phyloP scores from a whole-genome alignment of 1,140 invertebrate species.

The Caerostris extrusa region DNA sequence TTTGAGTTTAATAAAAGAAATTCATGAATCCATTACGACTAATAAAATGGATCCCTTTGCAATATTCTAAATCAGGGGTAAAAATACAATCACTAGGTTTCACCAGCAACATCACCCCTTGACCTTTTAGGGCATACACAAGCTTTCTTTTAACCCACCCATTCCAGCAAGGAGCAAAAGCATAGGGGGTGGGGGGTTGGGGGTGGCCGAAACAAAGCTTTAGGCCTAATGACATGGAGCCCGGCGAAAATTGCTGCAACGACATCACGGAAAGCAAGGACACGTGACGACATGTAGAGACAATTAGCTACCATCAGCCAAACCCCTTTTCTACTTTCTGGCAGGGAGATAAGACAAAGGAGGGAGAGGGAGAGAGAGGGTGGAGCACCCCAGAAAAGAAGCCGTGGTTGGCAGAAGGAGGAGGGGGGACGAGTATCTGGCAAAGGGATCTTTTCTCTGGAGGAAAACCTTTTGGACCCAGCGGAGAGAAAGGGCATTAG shows the following conservation, averaged over 20 bases:
- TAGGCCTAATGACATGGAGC: slow-evolving; percentile 52
- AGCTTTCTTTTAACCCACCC: neutral
- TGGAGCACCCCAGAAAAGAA: neutral
- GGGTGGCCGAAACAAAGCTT: slow-evolving; percentile 26
- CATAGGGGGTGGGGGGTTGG: neutral
- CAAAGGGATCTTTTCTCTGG: slow-evolving; percentile 18
- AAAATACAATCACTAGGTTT: neutral
- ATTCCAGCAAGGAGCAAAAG: slow-evolving; percentile 12
- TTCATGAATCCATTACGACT: too few relatives aligned
- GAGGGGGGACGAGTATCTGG: neutral
- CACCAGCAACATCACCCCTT: neutral
- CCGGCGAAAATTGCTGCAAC: slow-evolving; percentile 18
- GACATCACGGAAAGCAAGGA: neutral
- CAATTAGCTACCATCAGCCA: slow-evolving; percentile 68
- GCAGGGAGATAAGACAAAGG: slow-evolving; percentile 47
- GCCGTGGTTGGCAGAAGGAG: neutral
- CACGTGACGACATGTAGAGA: slow-evolving; percentile 69
- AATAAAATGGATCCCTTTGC: too few relatives aligned
- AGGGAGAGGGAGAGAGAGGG: neutral
- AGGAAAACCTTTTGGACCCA: slow-evolving; percentile 23
- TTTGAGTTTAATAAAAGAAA: too few relatives aligned
- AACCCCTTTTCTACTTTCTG: neutral
- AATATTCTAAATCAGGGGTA: too few relatives aligned
- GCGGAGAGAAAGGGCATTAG: slow-evolving; percentile 29
- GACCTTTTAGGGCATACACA: slow-evolving; percentile 50